phyloP scores from a whole-genome alignment of 2,113 vertebrate genomes.

The Muntiacus muntjak region DNA sequence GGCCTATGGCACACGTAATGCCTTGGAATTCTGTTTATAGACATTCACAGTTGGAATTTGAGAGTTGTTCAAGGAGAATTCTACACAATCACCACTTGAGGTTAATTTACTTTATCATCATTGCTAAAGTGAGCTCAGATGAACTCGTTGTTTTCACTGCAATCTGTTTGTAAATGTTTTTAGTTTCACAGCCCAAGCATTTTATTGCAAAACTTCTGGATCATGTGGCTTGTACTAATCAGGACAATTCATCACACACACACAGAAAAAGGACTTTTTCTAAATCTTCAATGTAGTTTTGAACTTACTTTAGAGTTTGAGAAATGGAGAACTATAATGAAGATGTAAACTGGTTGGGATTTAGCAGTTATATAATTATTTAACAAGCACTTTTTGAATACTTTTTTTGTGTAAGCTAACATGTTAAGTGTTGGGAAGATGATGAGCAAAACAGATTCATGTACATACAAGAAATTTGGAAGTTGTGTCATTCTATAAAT shows the following conservation, averaged over 20 bases:
- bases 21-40: conserved; percentile 9
- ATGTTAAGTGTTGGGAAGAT: not conserved
- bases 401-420: not conserved
- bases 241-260: not conserved
- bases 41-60: conserved; percentile 22
- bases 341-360: not conserved
- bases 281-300: not conserved
- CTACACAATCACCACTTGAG: conserved; percentile 45
- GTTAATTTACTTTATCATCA: conserved; percentile 54
- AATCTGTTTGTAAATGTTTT: conserved; percentile 54
- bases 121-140: conserved; percentile 31
- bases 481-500: not conserved
- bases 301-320: not conserved
- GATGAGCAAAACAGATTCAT: not conserved
- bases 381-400: not conserved
- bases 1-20: not conserved
- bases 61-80: conserved; percentile 41
- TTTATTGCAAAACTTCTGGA: conserved; percentile 40
- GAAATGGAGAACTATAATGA: not conserved
- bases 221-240: not conserved
- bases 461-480: not conserved
- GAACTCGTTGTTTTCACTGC: conserved; percentile 31
- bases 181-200: conserved; percentile 22
- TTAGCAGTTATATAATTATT: not conserved
- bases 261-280: not conserved